phyloP scores from a whole-genome alignment of 2,797 vertebrate genomes.

The Salarias fasciatus region DNA sequence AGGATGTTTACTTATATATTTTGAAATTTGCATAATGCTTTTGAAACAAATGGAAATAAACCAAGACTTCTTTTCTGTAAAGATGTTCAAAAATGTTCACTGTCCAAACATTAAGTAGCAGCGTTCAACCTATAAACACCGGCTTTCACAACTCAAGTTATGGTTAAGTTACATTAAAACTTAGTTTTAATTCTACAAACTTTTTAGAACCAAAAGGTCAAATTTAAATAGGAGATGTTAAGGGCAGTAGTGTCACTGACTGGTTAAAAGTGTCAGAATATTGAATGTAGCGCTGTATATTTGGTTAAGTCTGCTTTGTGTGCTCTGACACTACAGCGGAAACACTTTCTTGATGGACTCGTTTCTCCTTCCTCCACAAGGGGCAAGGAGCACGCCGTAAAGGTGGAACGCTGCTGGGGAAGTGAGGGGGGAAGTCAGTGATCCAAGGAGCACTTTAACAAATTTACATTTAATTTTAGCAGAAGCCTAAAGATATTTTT shows the following conservation, averaged over 20 bases:
- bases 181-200: neutral
- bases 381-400: conserved; percentile 49
- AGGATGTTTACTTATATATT: neutral
- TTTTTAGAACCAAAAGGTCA: conserved; percentile 1
- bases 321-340: no score
- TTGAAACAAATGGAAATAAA: no score
- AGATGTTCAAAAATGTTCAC: no score
- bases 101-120: no score
- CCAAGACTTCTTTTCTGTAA: no score
- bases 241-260: neutral
- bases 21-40: no score
- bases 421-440: conserved; percentile 70
- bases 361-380: conserved; percentile 63
- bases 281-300: conserved; percentile 12
- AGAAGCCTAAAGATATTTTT: conserved; percentile 86
- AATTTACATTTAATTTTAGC: conserved; percentile 87
- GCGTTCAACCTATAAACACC: no score
- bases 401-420: conserved; percentile 64
- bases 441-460: conserved; percentile 85
- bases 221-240: neutral
- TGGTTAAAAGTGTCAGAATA: conserved; percentile 5
- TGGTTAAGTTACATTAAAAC: neutral
- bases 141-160: neutral
- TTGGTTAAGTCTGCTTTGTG: neutral
- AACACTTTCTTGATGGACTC: conserved; percentile 53